Conservation (phyloP, 2,797 vertebrate species). For the Ficedula albicollis region DNA sequence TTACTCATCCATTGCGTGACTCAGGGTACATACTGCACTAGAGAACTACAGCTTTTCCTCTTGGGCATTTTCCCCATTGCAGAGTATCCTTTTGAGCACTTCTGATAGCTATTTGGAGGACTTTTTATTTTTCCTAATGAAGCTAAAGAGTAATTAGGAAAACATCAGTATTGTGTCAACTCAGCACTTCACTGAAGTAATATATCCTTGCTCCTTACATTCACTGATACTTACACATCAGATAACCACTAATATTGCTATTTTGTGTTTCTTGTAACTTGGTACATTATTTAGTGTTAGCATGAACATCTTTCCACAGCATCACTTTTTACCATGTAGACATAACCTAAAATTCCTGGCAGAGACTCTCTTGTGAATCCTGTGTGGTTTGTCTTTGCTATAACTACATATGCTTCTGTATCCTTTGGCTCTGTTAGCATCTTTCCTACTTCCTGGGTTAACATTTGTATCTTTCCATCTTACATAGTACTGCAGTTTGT, state of each 20-base stretch:
- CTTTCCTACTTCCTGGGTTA: neutral
- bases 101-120: neutral
- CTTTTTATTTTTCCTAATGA: neutral
- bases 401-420: neutral
- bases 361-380: neutral
- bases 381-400: neutral
- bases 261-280: neutral
- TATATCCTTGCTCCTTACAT: neutral
- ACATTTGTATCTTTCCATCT: neutral
- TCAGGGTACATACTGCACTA: neutral
- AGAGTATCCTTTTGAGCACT: neutral
- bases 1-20: neutral
- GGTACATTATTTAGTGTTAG: neutral
- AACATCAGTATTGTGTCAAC: neutral
- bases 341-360: neutral
- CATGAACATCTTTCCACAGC: neutral
- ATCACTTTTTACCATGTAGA: rapidly evolving
- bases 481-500: neutral
- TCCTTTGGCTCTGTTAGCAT: neutral
- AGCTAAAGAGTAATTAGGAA: neutral
- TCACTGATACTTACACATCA: neutral
- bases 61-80: neutral
- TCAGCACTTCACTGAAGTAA: neutral
- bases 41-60: neutral
- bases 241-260: neutral